A percentile compares a stretch with the other conserved stretches of the same genome.
Evolutionary conservation across 2,888 invertebrate species (phyloP).

Genomic region (Baronia brevicornis): DNA sequence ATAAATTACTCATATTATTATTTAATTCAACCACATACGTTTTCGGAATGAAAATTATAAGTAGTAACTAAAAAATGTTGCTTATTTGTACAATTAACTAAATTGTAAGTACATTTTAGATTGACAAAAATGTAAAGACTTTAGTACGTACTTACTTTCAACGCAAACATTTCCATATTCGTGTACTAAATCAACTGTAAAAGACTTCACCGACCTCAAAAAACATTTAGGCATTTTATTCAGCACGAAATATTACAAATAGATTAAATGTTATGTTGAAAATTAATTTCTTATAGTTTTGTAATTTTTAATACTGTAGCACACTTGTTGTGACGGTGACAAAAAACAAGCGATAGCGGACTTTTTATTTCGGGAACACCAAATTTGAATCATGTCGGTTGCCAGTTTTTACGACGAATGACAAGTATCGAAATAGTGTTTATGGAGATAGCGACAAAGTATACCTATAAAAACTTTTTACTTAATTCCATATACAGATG

Average conservation of each 20-base stretch:
- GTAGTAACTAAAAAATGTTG: no score
- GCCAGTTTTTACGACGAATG: slow-evolving; percentile 34
- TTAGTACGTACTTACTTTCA: slow-evolving; percentile 45
- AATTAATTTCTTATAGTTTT: slow-evolving; percentile 20
- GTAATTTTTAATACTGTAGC: slow-evolving; percentile 44
- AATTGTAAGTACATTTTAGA: background rate
- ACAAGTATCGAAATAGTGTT: slow-evolving; percentile 6
- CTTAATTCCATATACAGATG: background rate
- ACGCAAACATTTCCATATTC: slow-evolving; percentile 37
- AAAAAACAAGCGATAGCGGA: slow-evolving; percentile 51
- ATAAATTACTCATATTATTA: no score
- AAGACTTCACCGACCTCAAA: slow-evolving; percentile 46
- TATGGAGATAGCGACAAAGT: background rate
- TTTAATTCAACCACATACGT: no score
- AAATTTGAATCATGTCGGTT: slow-evolving; percentile 37
- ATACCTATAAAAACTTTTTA: slow-evolving; percentile 5
- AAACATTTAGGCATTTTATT: slow-evolving; percentile 62
- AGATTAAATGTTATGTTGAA: slow-evolving; percentile 1
- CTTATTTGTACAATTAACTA: no score
- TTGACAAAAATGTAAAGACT: slow-evolving; percentile 1
- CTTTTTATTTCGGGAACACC: slow-evolving; percentile 53
- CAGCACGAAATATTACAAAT: slow-evolving; percentile 15
- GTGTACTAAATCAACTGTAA: slow-evolving; percentile 44
- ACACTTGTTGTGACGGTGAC: slow-evolving; percentile 60
- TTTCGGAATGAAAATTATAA: no score